Evolutionary conservation across 2,113 vertebrate genomes (phyloP).

Genomic region (Climacteris rufus): DNA sequence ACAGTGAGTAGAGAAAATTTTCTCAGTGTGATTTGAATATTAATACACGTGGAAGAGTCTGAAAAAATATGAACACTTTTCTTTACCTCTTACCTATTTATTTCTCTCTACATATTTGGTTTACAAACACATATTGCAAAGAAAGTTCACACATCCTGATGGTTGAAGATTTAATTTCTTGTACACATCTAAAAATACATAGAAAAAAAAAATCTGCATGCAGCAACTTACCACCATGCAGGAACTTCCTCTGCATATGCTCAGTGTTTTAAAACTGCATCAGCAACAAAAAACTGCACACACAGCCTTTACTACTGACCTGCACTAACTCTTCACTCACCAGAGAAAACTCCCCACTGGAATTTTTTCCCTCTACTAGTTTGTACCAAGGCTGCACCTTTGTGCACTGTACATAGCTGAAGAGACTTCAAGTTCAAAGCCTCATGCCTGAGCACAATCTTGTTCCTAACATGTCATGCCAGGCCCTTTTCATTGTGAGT

Average conservation of each 20-base stretch:
- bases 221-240: background rate
- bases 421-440: conserved; percentile 44
- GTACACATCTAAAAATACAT: conserved; percentile 45
- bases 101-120: background rate
- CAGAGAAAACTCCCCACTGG: background rate
- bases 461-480: conserved; percentile 34
- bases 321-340: background rate
- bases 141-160: conserved; percentile 15
- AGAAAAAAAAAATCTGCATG: background rate
- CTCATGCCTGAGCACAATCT: conserved; percentile 12
- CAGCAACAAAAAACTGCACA: background rate
- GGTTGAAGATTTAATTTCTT: conserved; percentile 18
- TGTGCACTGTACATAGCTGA: background rate
- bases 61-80: background rate
- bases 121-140: background rate
- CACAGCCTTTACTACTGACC: background rate
- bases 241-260: conserved; percentile 20
- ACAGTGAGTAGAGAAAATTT: background rate
- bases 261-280: conserved; percentile 8
- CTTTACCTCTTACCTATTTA: background rate
- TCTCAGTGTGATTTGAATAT: background rate
- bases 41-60: background rate
- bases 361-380: background rate
- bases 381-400: background rate
- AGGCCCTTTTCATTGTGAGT: background rate